Evolutionary conservation across 23 tunicate genomes (phyloP).

Genomic region (Clavelina lepadiformis): DNA sequence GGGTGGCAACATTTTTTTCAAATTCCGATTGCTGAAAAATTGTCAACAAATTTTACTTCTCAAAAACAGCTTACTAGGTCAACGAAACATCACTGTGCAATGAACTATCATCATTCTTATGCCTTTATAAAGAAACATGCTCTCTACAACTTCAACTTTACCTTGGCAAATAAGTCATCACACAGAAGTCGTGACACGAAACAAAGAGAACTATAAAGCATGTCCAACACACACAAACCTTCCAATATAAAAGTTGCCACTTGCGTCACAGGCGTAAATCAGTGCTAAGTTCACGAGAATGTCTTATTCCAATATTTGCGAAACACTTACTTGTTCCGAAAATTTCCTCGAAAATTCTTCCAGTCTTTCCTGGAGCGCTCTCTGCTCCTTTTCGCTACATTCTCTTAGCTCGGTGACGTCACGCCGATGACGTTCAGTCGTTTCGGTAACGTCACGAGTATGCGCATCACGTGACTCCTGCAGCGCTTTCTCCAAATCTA

Average conservation of each 20-base stretch:
- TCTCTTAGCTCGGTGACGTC: conserved; percentile 19
- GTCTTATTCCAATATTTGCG: not conserved
- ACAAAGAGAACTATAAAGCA: no score
- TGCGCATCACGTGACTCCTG: conserved; percentile 37
- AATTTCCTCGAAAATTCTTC: conserved; percentile 12
- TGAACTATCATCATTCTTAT: no score
- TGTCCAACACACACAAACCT: not conserved
- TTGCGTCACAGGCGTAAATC: no score
- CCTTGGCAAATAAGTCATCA: no score
- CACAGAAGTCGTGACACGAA: no score
- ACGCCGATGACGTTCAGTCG: conserved; percentile 6
- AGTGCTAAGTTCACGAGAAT: not conserved
- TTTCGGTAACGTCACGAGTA: conserved; percentile 22
- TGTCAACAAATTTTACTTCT: no score
- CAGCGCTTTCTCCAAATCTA: conserved; percentile 23
- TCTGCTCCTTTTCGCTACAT: conserved; percentile 2
- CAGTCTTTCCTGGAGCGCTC: conserved; percentile 1
- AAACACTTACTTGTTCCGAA: conserved; percentile 13
- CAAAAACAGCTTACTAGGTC: no score
- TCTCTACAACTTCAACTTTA: no score
- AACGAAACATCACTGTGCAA: no score
- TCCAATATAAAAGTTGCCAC: no score
- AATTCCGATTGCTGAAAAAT: conserved; percentile 7
- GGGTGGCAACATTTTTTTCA: not conserved
- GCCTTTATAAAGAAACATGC: no score